Percentiles rank a stretch among this genome's conserved stretches.
Evolutionary conservation across 1,140 invertebrate species (phyloP).

Genomic region (Lanistes nyassanus): DNA sequence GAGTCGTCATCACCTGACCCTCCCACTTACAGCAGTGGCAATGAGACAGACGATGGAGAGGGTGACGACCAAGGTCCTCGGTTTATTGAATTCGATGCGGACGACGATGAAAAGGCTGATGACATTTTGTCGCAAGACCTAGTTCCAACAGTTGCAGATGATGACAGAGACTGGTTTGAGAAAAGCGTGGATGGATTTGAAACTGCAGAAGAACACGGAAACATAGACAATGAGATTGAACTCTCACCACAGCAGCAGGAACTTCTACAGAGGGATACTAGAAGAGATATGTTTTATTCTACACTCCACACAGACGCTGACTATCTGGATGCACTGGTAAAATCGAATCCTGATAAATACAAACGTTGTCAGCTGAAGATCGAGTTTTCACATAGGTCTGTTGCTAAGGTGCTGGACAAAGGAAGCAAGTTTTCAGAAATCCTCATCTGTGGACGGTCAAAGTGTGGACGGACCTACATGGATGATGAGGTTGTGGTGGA

Average conservation of each 20-base stretch:
- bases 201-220: slow-evolving; percentile 1
- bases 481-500: slow-evolving; percentile 58
- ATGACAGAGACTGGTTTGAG: slow-evolving; percentile 8
- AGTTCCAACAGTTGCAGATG: background rate
- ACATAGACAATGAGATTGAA: background rate
- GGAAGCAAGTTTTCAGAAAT: slow-evolving; percentile 32
- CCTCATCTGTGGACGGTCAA: slow-evolving; percentile 48
- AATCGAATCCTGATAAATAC: slow-evolving; percentile 32
- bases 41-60: background rate
- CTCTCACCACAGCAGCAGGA: background rate
- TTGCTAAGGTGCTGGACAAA: slow-evolving; percentile 29
- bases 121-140: too few relatives aligned
- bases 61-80: too few relatives aligned
- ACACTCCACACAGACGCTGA: background rate
- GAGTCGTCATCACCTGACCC: too few relatives aligned
- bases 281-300: background rate
- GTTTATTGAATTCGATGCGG: too few relatives aligned
- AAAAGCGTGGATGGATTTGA: slow-evolving; percentile 22
- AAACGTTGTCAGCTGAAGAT: slow-evolving; percentile 43
- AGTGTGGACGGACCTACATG: slow-evolving; percentile 51
- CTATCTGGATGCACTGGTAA: background rate
- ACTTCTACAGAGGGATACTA: background rate
- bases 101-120: too few relatives aligned
- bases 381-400: slow-evolving; percentile 38
- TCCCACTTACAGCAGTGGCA: background rate